phyloP scores from a whole-genome alignment of 1,140 invertebrate genomes.

The Copidosoma floridanum region DNA sequence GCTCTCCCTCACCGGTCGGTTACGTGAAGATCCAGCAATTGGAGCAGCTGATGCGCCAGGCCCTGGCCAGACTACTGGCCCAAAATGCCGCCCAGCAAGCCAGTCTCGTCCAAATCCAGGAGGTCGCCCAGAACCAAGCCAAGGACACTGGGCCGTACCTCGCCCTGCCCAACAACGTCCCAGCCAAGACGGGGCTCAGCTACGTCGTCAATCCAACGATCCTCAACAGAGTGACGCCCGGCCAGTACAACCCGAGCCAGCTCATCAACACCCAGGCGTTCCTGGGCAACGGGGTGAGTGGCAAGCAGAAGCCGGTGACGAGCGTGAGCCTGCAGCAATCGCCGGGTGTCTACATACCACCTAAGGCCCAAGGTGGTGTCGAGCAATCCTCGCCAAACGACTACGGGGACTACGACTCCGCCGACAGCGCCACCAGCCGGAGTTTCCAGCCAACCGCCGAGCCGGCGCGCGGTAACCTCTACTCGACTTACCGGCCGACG shows the following conservation, averaged over 20 bases:
- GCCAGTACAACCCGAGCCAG: conserved; percentile 4
- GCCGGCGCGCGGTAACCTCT: conserved; percentile 36
- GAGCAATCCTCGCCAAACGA: conserved; percentile 28
- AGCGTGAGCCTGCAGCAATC: conserved; percentile 38
- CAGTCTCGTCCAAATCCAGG: conserved; percentile 12
- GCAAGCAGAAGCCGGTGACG: conserved; percentile 35
- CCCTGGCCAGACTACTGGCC: conserved; percentile 37
- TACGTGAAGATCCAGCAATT: conserved; percentile 42
- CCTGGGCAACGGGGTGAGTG: conserved; percentile 27
- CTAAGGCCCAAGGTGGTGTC: conserved; percentile 18
- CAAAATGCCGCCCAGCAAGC: conserved; percentile 39
- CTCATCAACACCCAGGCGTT: not conserved
- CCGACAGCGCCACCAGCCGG: not conserved
- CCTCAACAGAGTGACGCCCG: conserved; percentile 34
- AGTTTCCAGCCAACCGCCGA: conserved; percentile 38
- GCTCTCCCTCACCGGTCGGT: conserved; percentile 23
- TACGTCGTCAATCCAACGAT: conserved; percentile 41
- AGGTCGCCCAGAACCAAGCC: conserved; percentile 18
- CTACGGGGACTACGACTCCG: conserved; percentile 40
- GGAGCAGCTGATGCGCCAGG: conserved; percentile 44
- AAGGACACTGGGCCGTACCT: conserved; percentile 29
- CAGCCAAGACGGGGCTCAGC: conserved; percentile 41
- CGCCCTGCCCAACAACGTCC: conserved; percentile 24
- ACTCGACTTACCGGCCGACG: conserved; percentile 40
- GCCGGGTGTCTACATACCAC: conserved; percentile 37